Percentiles rank a stretch among this genome's conserved stretches.
These are phyloP conservation scores for Apodemia mormo DNA, from an alignment of 2,888 invertebrate genomes.

Conservation along the genomic window DNA sequence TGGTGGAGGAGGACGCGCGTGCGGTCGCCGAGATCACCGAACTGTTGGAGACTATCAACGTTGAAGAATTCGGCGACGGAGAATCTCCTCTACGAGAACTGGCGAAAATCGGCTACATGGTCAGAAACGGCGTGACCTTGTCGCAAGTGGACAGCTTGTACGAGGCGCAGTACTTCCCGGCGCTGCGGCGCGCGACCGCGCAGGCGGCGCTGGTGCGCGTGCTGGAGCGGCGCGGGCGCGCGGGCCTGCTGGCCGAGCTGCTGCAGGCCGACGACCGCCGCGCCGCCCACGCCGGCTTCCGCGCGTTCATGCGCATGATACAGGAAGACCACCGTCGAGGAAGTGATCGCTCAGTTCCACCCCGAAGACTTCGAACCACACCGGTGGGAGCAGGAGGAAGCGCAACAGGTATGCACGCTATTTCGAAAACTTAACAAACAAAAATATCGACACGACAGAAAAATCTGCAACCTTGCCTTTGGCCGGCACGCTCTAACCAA, in stretches of 20 bases:
- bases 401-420: conserved; percentile 77
- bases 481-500: too few relatives aligned
- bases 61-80: conserved; percentile 90
- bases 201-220: conserved; percentile 92
- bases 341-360: conserved; percentile 90
- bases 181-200: conserved; percentile 89
- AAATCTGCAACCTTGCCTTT: too few relatives aligned
- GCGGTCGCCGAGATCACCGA: conserved; percentile 89
- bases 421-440: too few relatives aligned
- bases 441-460: too few relatives aligned
- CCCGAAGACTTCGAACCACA: conserved; percentile 92
- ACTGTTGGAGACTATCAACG: conserved; percentile 87
- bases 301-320: conserved; percentile 93
- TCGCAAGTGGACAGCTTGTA: conserved; percentile 90
- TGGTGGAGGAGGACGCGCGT: conserved; percentile 74
- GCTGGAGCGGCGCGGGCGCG: conserved; percentile 91
- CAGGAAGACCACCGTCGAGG: conserved; percentile 91
- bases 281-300: conserved; percentile 91
- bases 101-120: conserved; percentile 90
- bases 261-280: conserved; percentile 86
- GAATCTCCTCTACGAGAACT: conserved; percentile 90
- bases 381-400: conserved; percentile 89
- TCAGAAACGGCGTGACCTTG: conserved; percentile 88
- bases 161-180: conserved; percentile 89
- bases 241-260: conserved; percentile 91